Evolutionary conservation across 2,113 vertebrate species (phyloP), one percentile per base, ranked within the genome.

Genomic region (Coracopsis vasa): DNA sequence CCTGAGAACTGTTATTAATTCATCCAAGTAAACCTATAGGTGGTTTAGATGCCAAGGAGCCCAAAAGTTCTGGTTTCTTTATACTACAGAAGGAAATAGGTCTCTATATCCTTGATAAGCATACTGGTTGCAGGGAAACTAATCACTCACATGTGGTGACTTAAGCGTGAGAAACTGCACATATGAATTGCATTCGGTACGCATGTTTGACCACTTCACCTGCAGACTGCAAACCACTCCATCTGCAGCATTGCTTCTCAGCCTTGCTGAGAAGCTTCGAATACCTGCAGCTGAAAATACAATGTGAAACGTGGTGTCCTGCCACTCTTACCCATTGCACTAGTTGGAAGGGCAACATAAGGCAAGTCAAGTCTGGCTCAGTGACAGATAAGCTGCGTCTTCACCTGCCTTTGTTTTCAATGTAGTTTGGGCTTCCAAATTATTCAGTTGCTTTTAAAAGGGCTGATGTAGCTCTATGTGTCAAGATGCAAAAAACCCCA

Each of bases 101-200:
- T 62, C 9, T 70, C 16, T 82, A 8, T 58, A 16, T 33, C 9
- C 33, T 77, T 62, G 21, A 4, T 45, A 91, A 79, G 2, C 17
- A 6, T 24, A 16, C 19, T 50, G 27, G 8, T 69, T 86, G 39
- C 45, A 73, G 45, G n/a, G 25, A 92, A 92, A 62, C 7, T 56
- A 28, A 25, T 51, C 19, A 16, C 17, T 65, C 13, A 17, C 5
- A 8, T 33, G 1, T 24, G 16, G 15, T 44, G 33, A 12, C 45
- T 66, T 42, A 45, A 65, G 51, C 4, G 0, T 62, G 64, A 79
- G 47, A 48, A 62, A 15, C 28, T 39, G 44, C 31, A 41, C 29
- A 6, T 3, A 41, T 4, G 25, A 73, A 42, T 62, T 61, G 25
- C 25, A 35, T 65, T 84, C 1, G 1, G 15, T 4, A 16, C 0